Base-by-base conservation (phyloP, 2,113 vertebrate species). In the Tretioscincus oriximinensis region DNA sequence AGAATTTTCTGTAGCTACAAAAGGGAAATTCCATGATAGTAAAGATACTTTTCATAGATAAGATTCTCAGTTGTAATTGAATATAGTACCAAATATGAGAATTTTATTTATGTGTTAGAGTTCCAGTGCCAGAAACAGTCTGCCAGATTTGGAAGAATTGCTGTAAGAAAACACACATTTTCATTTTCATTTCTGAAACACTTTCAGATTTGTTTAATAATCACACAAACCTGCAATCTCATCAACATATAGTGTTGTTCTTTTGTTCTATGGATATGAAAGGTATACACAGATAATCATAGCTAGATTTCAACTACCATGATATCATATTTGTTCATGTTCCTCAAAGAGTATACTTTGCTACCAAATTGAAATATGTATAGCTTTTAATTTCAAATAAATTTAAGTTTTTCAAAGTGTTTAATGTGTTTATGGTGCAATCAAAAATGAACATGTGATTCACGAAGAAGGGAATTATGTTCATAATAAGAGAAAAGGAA, bases 301-400 rank as follows among this genome's bases (percentile, higher is more conserved):
- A 61, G 73, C 65, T 81, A 58, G 24, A 81, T 76, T 81, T 11
- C 26, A 69, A n/a, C 65, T 14, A 10, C 90, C 88, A 91, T 93
- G 73, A 95, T 93, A 87, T 93, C 94, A 91, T 92, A 96, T 98
- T 97, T 97, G 96, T 97, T 97, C 95, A 96, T 96, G 95, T 92
- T 94, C 88, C 90, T 94, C 93, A 86, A 93, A 70, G 85, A 94
- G 92, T 93, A 96, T 94, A 93, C 93, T 95, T 97, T 97, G 91
- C 96, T 97, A 96, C 91, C 91, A 92, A 93, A 90, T 93, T 85
- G 87, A 94, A 91, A 87, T 94, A 96, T 94, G 93, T 96, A 96
- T 93, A 94, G 93, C 89, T 90, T 92, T 96, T 95, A 95, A 88
- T 95, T 96, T 97, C 92, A 94, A 93, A 93, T 92, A 92, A 93